phyloP scores from a whole-genome alignment of 2,888 invertebrate species.

The Meloe dianella region DNA sequence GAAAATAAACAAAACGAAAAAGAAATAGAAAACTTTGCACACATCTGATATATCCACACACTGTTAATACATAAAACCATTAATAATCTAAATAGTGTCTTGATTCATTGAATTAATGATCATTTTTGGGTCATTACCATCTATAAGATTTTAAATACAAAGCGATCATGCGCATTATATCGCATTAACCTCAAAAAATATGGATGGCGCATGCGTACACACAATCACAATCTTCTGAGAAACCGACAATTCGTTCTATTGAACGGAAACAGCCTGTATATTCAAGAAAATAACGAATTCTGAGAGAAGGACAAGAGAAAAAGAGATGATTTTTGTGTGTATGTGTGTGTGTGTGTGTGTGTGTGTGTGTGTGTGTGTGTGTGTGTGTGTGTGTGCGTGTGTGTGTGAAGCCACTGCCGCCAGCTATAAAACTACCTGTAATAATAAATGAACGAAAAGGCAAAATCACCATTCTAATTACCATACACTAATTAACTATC shows the following conservation, averaged over 20 bases:
- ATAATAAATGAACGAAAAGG: slow-evolving; percentile 41
- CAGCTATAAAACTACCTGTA: slow-evolving; percentile 40
- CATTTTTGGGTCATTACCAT: neutral
- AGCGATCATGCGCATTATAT: too few species aligned
- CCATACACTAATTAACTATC: slow-evolving; percentile 53
- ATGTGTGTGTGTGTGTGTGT: too few species aligned
- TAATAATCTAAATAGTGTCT: slow-evolving; percentile 10
- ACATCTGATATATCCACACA: neutral
- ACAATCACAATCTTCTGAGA: too few species aligned
- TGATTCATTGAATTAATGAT: slow-evolving; percentile 7
- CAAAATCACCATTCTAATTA: slow-evolving; percentile 55
- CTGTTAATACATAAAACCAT: too few species aligned
- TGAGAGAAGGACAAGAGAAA: too few species aligned
- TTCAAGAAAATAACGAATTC: too few species aligned
- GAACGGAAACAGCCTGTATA: too few species aligned
- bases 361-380: too few species aligned
- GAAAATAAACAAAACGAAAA: neutral
- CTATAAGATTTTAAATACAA: neutral
- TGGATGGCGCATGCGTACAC: too few species aligned
- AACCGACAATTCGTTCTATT: too few species aligned
- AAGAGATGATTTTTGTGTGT: too few species aligned
- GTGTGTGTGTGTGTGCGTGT: neutral
- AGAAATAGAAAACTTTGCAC: neutral
- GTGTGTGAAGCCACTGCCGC: slow-evolving; percentile 14
- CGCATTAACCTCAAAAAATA: too few species aligned